Base-by-base conservation (phyloP, 2,888 invertebrate species). In the Chrysolina haemoptera region DNA sequence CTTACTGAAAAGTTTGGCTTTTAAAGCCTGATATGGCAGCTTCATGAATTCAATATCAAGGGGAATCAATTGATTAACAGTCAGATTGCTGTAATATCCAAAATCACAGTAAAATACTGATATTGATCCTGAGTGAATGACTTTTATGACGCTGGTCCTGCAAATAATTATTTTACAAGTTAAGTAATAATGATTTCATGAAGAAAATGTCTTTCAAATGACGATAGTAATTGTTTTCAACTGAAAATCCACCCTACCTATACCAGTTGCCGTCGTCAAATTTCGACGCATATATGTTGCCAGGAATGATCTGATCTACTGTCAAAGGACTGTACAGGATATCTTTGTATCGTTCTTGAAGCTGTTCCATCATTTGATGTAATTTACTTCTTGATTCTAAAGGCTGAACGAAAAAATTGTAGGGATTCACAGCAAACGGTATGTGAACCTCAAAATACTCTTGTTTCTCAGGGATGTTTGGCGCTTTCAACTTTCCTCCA, bases 361-460 rank as follows among this genome's bases (percentile, higher is more conserved):
- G 85, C 0, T 90, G 86, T n/a, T 88, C 85, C 94, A 94, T 94
- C 89, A 95, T 88, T 12, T 88, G 86, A 79, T 89, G 88, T 9
- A 94, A 87, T 62, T 90, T 87, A 4, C 83, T 85, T 66, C 85
- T 84, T 16, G 85, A 82, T 40, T 87, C 85, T 72, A 89, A 88
- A 0, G 91, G 91, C 84, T 91, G 91, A 2, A 91, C 92, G 59
- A 92, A 91, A 82, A 94, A 94, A 87, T 93, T 92, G 87, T 91
- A 91, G 0, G 96, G 96, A 90, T 92, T 94, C 3, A 95, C 93
- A 0, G 94, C 94, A 89, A 94, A 92, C 0, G 94, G 91, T 70
- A 95, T 90, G 82, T 91, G 91, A 14, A 95, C 93, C 83, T 94
- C 93, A 83, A 94, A 93, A 83, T 90, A 93, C 46, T 90, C 87